Evolutionary conservation across 2,888 invertebrate species (phyloP), one percentile per base, ranked within the genome.

Genomic region (Sphaeridia pumilis): DNA sequence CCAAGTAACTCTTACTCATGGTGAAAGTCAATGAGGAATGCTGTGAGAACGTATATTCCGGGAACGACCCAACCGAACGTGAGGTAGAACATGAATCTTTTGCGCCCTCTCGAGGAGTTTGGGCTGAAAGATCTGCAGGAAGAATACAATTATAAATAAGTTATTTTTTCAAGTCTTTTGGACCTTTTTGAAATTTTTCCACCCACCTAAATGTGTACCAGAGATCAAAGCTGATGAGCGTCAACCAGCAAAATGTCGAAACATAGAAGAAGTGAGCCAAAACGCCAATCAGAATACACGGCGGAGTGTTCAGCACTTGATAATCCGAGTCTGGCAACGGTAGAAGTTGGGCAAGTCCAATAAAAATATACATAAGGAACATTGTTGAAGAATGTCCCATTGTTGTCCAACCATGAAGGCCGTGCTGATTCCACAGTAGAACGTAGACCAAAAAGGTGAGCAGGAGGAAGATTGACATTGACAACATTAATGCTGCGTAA

Each of bases 161-260:
- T 7, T 22, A 43, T 21, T 22, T 43, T 31, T 31, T 31, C 5
- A 38, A 4, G 5, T 43, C 14, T 10, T 22, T 45, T 25, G 20
- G 10, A 5, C 21, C 17, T 17, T 7, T 31, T 31, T 31, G 14
- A 31, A 4, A 3, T 46, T n/a, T 4, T 3, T 26, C 20, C 2
- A 25, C 44, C 46, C 17, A 63, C 63, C 56, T 60, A 52, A 62
- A 62, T 47, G 60, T 60, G 7, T 49, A 58, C 51, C 58, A 62
- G 20, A 62, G 49, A 47, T 62, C 60, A 46, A 59, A 58, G 17
- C 57, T 55, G 31, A 62, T 59, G 10, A 62, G 55, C 3, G 58
- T 56, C 21, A 62, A 38, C 60, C 62, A 60, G 44, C 51, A 57
- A 34, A 59, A 62, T 4, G 58, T 53, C 0, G 60, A 45, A 21